Evolutionary conservation across 2,113 vertebrate genomes (phyloP).

Genomic region (Gymnorhina tibicen): DNA sequence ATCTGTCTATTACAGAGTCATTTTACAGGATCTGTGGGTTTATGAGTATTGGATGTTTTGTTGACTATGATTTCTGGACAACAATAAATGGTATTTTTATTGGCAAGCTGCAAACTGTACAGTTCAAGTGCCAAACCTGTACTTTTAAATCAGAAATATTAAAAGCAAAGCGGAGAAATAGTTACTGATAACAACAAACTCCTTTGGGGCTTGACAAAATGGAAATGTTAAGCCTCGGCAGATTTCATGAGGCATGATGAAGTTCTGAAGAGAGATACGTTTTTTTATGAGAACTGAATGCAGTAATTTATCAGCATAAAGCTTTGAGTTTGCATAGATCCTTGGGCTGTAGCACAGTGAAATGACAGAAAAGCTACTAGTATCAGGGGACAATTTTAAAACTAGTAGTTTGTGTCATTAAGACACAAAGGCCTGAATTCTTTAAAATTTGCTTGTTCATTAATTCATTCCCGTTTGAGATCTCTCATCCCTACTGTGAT

Average conservation of each 20-base stretch:
- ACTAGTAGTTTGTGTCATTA: neutral
- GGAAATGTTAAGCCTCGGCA: constrained; percentile 16
- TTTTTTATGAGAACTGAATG: constrained; percentile 45
- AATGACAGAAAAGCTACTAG: constrained; percentile 17
- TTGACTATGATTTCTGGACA: constrained; percentile 38
- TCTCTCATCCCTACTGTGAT: neutral
- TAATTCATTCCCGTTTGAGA: constrained; percentile 64
- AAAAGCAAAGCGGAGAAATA: constrained; percentile 18
- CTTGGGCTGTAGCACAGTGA: neutral
- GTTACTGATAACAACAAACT: constrained; percentile 33
- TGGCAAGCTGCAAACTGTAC: neutral
- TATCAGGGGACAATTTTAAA: constrained; percentile 14
- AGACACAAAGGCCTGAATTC: neutral
- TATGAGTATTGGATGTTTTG: constrained; percentile 16
- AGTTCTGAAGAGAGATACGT: constrained; percentile 22
- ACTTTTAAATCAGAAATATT: constrained; percentile 39
- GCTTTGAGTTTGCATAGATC: neutral
- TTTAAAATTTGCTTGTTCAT: constrained; percentile 38
- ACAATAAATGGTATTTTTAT: constrained; percentile 37
- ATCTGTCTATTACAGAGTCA: constrained; percentile 11
- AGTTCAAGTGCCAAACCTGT: neutral
- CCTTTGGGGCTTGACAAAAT: neutral
- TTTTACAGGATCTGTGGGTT: constrained; percentile 53
- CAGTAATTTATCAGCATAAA: constrained; percentile 47
- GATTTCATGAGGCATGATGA: constrained; percentile 36